These are phyloP conservation scores for Gallinago paraguaiae DNA, from an alignment of 2,113 vertebrate genomes.

Conservation along the genomic window DNA sequence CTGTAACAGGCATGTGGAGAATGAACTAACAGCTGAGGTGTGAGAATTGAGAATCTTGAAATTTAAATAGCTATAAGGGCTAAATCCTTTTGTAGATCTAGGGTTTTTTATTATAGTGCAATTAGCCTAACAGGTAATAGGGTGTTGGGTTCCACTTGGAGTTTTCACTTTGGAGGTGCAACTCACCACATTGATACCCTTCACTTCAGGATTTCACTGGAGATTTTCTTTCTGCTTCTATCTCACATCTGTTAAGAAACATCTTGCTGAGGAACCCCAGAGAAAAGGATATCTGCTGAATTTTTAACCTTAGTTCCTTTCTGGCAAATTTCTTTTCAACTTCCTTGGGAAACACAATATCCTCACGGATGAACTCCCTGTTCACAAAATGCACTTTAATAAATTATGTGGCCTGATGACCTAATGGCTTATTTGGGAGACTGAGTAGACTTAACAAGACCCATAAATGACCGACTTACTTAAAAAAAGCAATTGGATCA, in stretches of 20 bases:
- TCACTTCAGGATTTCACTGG: not conserved
- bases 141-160: not conserved
- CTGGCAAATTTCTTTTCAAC: constrained; percentile 24
- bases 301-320: constrained; percentile 56
- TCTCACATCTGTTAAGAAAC: not conserved
- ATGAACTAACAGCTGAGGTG: not conserved
- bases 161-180: not conserved
- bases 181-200: not conserved
- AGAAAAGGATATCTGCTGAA: constrained; percentile 17
- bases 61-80: not conserved
- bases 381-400: constrained; percentile 37
- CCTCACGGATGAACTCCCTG: not conserved
- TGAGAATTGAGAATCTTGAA: not conserved
- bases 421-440: constrained; percentile 8
- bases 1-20: not conserved
- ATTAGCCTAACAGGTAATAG: not conserved
- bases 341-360: constrained; percentile 55
- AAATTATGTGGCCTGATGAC: constrained; percentile 26
- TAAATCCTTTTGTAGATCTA: not conserved
- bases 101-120: not conserved
- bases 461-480: not conserved
- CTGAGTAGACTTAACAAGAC: not conserved
- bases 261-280: not conserved
- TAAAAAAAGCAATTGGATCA: not conserved
- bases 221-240: not conserved